A percentile compares a stretch with the other conserved stretches of the same genome.
Conservation (phyloP, 2,113 vertebrate genomes). For the Peucedramus taeniatus region DNA sequence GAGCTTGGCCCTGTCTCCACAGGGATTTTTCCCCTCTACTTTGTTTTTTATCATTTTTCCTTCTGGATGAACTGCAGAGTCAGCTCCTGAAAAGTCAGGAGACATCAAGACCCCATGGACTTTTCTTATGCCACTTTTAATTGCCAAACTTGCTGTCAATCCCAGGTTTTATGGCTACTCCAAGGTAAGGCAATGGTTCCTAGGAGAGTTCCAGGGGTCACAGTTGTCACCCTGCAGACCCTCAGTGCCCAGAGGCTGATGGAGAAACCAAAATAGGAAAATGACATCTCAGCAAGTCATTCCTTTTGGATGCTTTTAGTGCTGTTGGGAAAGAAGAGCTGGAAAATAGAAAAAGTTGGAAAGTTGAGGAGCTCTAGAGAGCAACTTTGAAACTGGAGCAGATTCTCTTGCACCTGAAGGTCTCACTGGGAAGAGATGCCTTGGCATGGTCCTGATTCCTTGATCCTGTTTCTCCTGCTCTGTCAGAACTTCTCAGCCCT, state of each 20-base stretch:
- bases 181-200: not conserved
- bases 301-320: not conserved
- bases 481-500: not conserved
- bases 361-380: not conserved
- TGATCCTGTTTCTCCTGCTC: not conserved
- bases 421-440: not conserved
- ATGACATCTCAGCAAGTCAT: fast-evolving
- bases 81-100: not conserved
- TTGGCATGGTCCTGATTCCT: not conserved
- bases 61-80: not conserved
- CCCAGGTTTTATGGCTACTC: not conserved
- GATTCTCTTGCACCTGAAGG: not conserved
- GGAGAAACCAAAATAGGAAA: not conserved
- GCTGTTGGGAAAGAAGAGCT: not conserved
- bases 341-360: not conserved
- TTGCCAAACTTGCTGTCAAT: not conserved
- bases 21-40: not conserved
- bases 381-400: not conserved
- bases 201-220: not conserved
- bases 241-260: not conserved
- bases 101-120: not conserved
- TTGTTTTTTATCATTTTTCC: not conserved
- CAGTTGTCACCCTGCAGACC: not conserved
- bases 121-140: not conserved
- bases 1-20: not conserved